Percentiles rank a stretch among this genome's conserved stretches.
These are phyloP conservation scores for Limnephilus lunatus DNA, from an alignment of 2,888 invertebrate species.

Conservation along the genomic window DNA sequence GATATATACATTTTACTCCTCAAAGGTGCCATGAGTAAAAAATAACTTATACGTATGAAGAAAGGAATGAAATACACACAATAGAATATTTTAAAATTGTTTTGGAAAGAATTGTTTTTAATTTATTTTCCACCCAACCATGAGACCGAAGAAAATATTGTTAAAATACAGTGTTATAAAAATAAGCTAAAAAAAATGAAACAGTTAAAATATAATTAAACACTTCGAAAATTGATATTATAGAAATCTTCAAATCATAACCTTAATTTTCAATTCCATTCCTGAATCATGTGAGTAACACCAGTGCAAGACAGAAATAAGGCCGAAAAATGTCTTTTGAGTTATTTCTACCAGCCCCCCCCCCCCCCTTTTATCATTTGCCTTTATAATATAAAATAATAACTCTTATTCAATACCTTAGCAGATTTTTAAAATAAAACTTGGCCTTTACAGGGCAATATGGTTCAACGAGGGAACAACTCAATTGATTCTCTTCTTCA, in stretches of 20 bases:
- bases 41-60: no score
- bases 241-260: background rate
- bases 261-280: background rate
- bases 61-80: background rate
- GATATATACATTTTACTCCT: no score
- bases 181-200: background rate
- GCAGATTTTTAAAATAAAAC: no score
- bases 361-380: no score
- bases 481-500: no score
- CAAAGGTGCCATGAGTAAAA: no score
- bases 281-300: background rate
- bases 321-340: no score
- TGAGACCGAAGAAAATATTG: constrained; percentile 37
- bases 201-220: background rate
- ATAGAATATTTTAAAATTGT: background rate
- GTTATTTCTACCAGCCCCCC: no score
- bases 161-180: background rate
- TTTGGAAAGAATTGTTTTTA: background rate
- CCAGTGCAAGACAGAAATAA: background rate
- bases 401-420: no score
- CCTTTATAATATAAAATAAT: no score
- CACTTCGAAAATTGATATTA: background rate
- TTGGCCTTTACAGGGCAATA: no score
- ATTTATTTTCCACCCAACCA: constrained; percentile 46
- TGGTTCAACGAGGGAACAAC: no score